Evolutionary conservation across 1,140 invertebrate species (phyloP), one percentile per base, ranked within the genome.

Genomic region (Diorhabda sublineata): DNA sequence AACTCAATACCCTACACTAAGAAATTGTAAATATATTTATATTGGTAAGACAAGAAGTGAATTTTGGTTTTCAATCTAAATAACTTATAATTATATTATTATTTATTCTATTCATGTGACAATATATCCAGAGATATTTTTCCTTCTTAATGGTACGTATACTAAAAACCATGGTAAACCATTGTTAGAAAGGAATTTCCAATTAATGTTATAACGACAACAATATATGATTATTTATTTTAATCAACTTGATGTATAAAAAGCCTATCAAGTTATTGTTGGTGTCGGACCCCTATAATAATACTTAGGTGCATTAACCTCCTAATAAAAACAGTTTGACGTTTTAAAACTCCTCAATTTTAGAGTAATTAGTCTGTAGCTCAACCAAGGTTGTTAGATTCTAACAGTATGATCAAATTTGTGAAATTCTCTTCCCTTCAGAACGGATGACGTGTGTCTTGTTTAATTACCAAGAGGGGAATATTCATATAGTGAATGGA

Each of bases 401-500:
- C 56, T 62, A 66, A 70, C 69, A 60, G 64, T 9, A 52, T 64
- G 67, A 69, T 71, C 67, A 61, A 71, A 66, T 61, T 65, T 71
- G 64, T 65, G 66, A 61, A 64, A 71, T 69, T 64, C 67, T 64
- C 67, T 64, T 62, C 70, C 66, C 67, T 69, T 65, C 64, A 65
- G 64, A 42, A 56, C 43, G 65, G 47, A 47, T 69, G 70, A 71
- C 70, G 70, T 67, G 70, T 71, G 70, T 71, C 70, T 71, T 68
- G 70, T 71, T 71, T 71, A 71, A 71, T 71, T 71, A 71, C 63
- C 56, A 68, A 61, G 43, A 58, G 70, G 70, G 70, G 66, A 59
- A 64, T 71, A 71, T 71, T 71, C 70, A 71, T 68, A 69, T 58
- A 65, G 67, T 67, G 66, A 71, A 71, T 71, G 62, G 67, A 68